A percentile compares a stretch with the other conserved stretches of the same genome.
Conservation (phyloP, 2,113 vertebrate genomes). For the Mesoclemmys tuberculata region DNA sequence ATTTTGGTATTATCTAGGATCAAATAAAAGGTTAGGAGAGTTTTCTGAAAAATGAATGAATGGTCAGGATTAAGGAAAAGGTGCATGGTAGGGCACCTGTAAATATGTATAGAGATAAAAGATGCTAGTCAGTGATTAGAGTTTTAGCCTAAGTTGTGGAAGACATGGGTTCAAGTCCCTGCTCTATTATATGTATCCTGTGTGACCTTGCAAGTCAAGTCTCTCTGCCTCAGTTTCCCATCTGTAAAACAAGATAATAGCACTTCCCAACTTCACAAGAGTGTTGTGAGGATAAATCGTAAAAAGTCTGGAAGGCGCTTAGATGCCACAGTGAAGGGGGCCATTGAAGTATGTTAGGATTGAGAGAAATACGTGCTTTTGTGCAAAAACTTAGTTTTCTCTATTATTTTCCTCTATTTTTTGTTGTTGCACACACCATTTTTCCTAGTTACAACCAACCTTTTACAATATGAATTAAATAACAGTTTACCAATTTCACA, state of each 20-base stretch:
- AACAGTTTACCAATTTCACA: neutral
- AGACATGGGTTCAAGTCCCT: neutral
- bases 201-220: neutral
- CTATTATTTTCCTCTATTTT: rapidly evolving
- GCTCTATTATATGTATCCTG: neutral
- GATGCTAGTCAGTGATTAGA: neutral
- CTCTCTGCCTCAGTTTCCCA: neutral
- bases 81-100: neutral
- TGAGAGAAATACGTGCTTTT: neutral
- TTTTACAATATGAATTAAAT: neutral
- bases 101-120: neutral
- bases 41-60: neutral
- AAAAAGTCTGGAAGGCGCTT: neutral
- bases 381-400: neutral
- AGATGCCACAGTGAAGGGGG: neutral
- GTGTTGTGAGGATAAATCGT: neutral
- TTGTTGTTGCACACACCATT: neutral
- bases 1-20: constrained; percentile 43
- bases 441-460: neutral
- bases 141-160: neutral
- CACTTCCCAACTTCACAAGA: neutral
- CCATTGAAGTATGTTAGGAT: neutral
- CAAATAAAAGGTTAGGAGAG: neutral
- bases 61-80: neutral
- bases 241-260: neutral